Base-by-base conservation (phyloP, 2,113 vertebrate species). In the Petromus typicus region DNA sequence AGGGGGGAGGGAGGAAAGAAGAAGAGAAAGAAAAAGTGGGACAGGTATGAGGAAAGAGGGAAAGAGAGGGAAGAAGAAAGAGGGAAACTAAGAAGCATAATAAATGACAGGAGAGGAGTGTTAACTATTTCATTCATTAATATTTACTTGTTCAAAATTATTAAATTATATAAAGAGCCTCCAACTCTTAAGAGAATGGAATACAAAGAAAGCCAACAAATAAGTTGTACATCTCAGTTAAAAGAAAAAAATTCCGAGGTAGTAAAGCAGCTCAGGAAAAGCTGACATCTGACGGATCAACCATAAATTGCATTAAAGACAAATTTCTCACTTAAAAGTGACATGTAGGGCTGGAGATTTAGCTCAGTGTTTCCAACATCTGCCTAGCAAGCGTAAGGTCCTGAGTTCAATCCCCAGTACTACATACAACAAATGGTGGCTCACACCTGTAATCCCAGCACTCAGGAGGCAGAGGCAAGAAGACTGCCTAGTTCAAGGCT, bases 121-220 rank as follows among this genome's bases (percentile, higher is more conserved):
- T n/a, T n/a, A n/a, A n/a, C 59, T 9, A 43, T 75, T 90, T 63
- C 66, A 27, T 82, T 69, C 84, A 45, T 71, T 83, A 78, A 45
- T 18, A 83, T 48, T 79, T 78, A 95, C 56, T 90, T 30, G 27
- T 89, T 93, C 71, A 80, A 92, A 89, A 81, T 57, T 64, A 93
- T 32, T 76, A 71, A 82, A 67, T 76, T 61, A 93, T 88, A 95
- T 30, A 73, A 56, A 84, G 13, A 90, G 12, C 30, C 86, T 93
- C 64, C 93, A 57, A 66, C 25, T 75, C 32, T 57, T 40, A 64
- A n/a, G 81, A 86, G 73, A 73, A 80, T 34, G 82, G 61, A 90
- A 40, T 40, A 89, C 85, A 86, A 69, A 82, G 57, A 86, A 93
- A 81, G 75, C 34, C 37, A 75, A 95, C 82, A 90, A 80, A 75